These are phyloP conservation scores for Seriola quinqueradiata DNA, from an alignment of 2,113 vertebrate species.

Conservation along the genomic window DNA sequence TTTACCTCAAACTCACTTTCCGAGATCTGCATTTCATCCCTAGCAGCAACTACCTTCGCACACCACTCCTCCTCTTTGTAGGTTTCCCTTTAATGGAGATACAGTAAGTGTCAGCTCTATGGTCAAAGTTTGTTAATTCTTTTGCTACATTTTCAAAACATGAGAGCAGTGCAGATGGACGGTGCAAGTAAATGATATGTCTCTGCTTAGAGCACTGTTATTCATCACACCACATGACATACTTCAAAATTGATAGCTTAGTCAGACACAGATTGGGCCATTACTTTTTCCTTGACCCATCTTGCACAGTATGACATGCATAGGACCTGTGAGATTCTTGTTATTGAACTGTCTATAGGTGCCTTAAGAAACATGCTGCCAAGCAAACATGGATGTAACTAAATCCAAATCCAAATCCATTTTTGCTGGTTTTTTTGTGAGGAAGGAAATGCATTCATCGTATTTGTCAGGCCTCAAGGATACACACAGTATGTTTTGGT, in stretches of 20 bases:
- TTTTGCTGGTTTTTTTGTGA: neutral
- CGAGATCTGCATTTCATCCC: neutral
- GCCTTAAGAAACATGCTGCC: neutral
- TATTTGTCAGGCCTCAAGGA: neutral
- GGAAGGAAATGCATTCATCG: neutral
- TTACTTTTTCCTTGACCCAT: neutral
- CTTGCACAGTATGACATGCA: neutral
- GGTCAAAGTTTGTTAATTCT: neutral
- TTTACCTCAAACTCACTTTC: neutral
- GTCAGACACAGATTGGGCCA: neutral
- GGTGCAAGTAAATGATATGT: neutral
- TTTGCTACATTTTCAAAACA: conserved; percentile 1
- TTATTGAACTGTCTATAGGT: neutral
- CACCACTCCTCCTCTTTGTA: neutral
- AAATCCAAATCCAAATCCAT: neutral
- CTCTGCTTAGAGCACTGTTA: neutral
- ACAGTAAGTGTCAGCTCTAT: neutral
- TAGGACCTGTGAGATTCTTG: neutral
- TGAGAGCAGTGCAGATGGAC: neutral
- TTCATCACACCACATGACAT: neutral
- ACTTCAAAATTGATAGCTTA: neutral
- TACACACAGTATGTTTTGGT: neutral
- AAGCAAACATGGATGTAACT: neutral
- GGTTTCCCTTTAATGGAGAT: neutral
- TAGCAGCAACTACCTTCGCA: neutral